These are phyloP conservation scores for Venustaconcha ellipsiformis DNA, from an alignment of 1,140 invertebrate genomes.

Conservation along the genomic window DNA sequence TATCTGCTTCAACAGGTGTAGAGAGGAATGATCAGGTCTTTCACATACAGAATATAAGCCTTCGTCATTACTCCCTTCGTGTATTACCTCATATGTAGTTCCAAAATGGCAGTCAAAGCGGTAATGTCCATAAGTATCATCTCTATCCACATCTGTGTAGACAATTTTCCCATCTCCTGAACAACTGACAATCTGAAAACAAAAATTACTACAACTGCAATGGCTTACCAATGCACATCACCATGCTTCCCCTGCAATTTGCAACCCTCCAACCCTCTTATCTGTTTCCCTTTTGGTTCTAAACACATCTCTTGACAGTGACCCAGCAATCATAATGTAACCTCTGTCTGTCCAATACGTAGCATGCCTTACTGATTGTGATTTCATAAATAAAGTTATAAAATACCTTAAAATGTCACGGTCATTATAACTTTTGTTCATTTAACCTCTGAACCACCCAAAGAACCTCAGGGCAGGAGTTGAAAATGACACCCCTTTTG, in stretches of 20 bases:
- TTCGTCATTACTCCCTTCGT: neutral
- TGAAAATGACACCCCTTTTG: no score
- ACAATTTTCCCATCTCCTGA: conserved; percentile 88
- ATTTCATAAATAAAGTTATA: no score
- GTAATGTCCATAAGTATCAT: conserved; percentile 75
- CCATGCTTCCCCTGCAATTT: neutral
- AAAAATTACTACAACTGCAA: conserved; percentile 1
- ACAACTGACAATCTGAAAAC: conserved; percentile 79
- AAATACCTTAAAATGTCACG: no score
- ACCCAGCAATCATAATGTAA: neutral
- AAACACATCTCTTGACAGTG: neutral
- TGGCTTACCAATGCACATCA: neutral
- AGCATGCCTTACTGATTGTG: neutral
- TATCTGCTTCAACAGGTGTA: no score
- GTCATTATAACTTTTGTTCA: no score
- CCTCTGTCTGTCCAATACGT: neutral
- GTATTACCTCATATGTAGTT: conserved; percentile 81
- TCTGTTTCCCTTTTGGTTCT: neutral
- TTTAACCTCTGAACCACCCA: no score
- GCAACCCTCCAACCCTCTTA: neutral
- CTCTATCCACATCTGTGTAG: conserved; percentile 78
- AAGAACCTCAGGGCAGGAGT: no score
- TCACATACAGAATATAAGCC: neutral
- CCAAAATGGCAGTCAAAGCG: conserved; percentile 85
- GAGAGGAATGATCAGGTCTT: no score